Percentiles rank a stretch among this genome's conserved stretches.
These are phyloP conservation scores for roundworm (Caenorhabditis elegans) DNA, from an alignment of 1,140 invertebrate genomes.

Conservation along the genomic window WBcel235 BX284606.5:16679001-16679500, in stretches of 20 bases:
- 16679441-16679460: too few relatives aligned
- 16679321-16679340: neutral
- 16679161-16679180: too few relatives aligned
- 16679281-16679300: conserved; percentile 23
- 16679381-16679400: neutral
- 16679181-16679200: neutral
- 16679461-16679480: too few relatives aligned
- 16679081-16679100: too few relatives aligned
- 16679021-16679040: too few relatives aligned
- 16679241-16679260: neutral
- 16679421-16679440: neutral
- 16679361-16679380: neutral
- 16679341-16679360: neutral
- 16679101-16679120: too few relatives aligned
- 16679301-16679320: neutral
- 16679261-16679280: neutral
- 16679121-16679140: too few relatives aligned
- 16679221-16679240: neutral
- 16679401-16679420: neutral
- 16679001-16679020: too few relatives aligned
- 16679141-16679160: too few relatives aligned
- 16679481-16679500: too few relatives aligned
- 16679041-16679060: too few relatives aligned
- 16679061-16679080: too few relatives aligned
- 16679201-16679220: neutral